Evolutionary conservation across 2,797 vertebrate species (phyloP), one percentile per base, ranked within the genome.

Genomic region (Halcyon badia): DNA sequence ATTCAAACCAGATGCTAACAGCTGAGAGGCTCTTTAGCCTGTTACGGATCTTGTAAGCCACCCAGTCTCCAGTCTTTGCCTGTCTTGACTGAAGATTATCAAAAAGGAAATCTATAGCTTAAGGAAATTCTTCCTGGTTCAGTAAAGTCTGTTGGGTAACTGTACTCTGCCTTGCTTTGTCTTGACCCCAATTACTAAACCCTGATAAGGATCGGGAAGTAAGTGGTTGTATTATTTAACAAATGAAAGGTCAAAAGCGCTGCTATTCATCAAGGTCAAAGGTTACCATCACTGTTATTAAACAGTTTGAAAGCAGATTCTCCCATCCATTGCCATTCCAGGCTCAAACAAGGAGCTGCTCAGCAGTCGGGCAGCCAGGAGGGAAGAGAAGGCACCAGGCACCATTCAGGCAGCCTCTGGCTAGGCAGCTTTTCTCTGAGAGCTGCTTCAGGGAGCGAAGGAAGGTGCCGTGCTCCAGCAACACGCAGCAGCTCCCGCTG

Each of bases 201-300:
- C 51, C 75, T 73, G 97, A 97, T 97, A 97, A 96, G 78, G 66
- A 97, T 96, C 44, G 21, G 46, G 94, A 97, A 93, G 91, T 96
- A 97, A 97, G 96, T 97, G 96, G 90, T 90, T 93, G 83, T 64
- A 96, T 96, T 97, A 97, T 97, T 97, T 96, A 96, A 95, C 96
- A 96, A 97, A 97, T 83, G 90, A 90, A 97, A 96, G 97, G 96
- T 97, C 97, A 97, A 95, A 96, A 91, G 88, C 35, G 0, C 52
- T 91, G 94, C 91, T 93, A 92, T 97, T 97, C 94, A 90, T 56
- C 39, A 71, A 86, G 97, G 97, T 97, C 90, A 96, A 83, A 97
- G 96, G 97, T 97, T 97, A 97, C 94, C 94, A 97, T 95, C 93
- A 96, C 91, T 96, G 91, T 94, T 97, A 94, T 93, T 96, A 96